phyloP scores from a whole-genome alignment of 2,797 vertebrate genomes.

The Fundulus diaphanus region DNA sequence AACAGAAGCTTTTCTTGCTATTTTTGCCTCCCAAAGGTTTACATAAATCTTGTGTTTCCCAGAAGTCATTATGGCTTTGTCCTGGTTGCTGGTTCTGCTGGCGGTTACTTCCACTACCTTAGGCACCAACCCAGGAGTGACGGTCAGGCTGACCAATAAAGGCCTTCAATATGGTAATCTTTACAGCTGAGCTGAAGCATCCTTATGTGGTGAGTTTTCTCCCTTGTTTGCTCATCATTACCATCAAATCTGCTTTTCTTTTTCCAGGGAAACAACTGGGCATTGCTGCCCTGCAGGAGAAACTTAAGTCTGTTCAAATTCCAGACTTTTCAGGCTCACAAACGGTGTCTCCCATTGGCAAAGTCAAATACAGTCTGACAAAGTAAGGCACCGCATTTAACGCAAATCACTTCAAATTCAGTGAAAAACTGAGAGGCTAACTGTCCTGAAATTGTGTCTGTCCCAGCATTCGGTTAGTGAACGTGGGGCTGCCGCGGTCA shows the following conservation, averaged over 20 bases:
- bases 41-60: slow-evolving; percentile 9
- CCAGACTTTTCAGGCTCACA: slow-evolving; percentile 76
- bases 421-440: background rate
- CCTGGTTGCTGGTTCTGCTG: slow-evolving; percentile 59
- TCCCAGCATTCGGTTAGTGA: slow-evolving; percentile 70
- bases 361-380: slow-evolving; percentile 77
- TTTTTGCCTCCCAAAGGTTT: background rate
- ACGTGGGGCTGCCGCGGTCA: slow-evolving; percentile 73
- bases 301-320: slow-evolving; percentile 71
- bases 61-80: slow-evolving; percentile 63
- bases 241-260: background rate
- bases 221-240: background rate
- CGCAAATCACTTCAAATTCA: background rate
- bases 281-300: slow-evolving; percentile 68
- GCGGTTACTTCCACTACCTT: slow-evolving; percentile 48
- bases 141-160: slow-evolving; percentile 77
- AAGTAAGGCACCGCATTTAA: slow-evolving; percentile 59
- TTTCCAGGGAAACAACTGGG: slow-evolving; percentile 74
- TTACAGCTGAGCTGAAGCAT: background rate
- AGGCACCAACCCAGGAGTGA: slow-evolving; percentile 72
- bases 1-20: background rate
- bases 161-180: slow-evolving; percentile 81
- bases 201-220: background rate
- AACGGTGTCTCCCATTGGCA: slow-evolving; percentile 68
- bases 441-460: background rate